A percentile compares a stretch with the other conserved stretches of the same genome.
These are phyloP conservation scores for Melinaea marsaeus DNA, from an alignment of 2,888 invertebrate species.

Conservation along the genomic window DNA sequence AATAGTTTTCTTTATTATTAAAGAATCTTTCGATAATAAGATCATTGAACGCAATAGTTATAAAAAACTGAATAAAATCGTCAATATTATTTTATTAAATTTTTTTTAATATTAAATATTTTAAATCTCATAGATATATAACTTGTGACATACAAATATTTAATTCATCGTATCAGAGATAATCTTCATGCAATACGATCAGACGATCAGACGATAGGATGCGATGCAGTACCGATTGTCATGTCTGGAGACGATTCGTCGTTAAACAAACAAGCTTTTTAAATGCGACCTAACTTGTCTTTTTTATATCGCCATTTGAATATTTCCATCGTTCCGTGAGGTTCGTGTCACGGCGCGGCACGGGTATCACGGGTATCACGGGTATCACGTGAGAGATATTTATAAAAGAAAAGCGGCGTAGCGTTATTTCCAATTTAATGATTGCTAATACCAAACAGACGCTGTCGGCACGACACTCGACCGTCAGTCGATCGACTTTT, in stretches of 20 bases:
- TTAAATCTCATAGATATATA: too few relatives aligned
- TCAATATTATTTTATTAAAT: too few relatives aligned
- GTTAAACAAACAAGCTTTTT: constrained; percentile 77
- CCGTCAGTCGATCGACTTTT: constrained; percentile 53
- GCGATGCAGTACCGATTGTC: constrained; percentile 48
- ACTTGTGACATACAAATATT: too few relatives aligned
- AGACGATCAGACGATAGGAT: constrained; percentile 37
- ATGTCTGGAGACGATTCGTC: constrained; percentile 75
- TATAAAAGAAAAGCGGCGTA: constrained; percentile 76
- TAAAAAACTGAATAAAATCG: too few relatives aligned
- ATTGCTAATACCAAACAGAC: constrained; percentile 74
- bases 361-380: constrained; percentile 72
- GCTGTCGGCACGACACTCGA: constrained; percentile 64
- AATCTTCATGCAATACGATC: not conserved
- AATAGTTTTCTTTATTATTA: too few relatives aligned
- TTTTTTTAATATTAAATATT: too few relatives aligned
- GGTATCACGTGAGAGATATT: constrained; percentile 76
- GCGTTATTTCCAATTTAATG: constrained; percentile 78
- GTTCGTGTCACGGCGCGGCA: constrained; percentile 76
- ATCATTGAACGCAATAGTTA: too few relatives aligned
- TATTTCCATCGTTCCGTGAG: constrained; percentile 73
- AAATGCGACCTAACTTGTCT: constrained; percentile 78
- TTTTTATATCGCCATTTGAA: constrained; percentile 78
- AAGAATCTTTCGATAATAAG: too few relatives aligned
- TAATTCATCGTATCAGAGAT: not conserved